Evolutionary conservation across 2,888 invertebrate species (phyloP), one percentile per base, ranked within the genome.

Genomic region (Liposcelis brunnea): DNA sequence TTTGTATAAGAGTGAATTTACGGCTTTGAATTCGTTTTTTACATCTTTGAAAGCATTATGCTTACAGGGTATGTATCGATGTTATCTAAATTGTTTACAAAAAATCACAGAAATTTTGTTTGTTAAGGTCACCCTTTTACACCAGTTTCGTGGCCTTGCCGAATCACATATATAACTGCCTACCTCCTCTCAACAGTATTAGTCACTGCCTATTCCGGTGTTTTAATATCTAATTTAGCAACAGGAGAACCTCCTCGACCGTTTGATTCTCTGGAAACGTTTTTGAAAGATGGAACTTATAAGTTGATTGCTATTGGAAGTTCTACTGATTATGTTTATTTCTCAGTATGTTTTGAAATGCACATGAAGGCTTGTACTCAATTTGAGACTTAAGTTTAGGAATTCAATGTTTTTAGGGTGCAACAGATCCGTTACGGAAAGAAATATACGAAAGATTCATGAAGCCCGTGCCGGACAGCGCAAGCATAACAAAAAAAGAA

Each of bases 141-240:
- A 43, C 47, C 43, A 2, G 2, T 11, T 7, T 18, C 47, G 4
- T n/a, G 19, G 21, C 34, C 47, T 7, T 34, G 43, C 2, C 42
- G 47, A 21, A 32, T 21, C 14, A 31, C 35, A 31, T 43, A 18
- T 43, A 34, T 47, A 26, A 35, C 35, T 31, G 43, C 42, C 2
- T 44, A 35, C n/a, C 10, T 47, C 31, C 11, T 36, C 16, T 47
- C 47, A 11, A 18, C 43, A 12, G 43, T 47, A 14, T 11, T 47
- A 5, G 16, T 47, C 14, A 43, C 47, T 10, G 14, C 47, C n/a
- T 47, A 47, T 43, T 47, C 47, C 12, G 47, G 42, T 14, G 8
- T 42, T 12, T 40, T 46, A 16, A 46, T 46, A n/a, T 46, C 46
- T 4, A 7, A 31, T 16, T 34, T 46, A 6, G 31, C 46, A 5